phyloP scores from a whole-genome alignment of 2,888 invertebrate species.

The Melieria picta region DNA sequence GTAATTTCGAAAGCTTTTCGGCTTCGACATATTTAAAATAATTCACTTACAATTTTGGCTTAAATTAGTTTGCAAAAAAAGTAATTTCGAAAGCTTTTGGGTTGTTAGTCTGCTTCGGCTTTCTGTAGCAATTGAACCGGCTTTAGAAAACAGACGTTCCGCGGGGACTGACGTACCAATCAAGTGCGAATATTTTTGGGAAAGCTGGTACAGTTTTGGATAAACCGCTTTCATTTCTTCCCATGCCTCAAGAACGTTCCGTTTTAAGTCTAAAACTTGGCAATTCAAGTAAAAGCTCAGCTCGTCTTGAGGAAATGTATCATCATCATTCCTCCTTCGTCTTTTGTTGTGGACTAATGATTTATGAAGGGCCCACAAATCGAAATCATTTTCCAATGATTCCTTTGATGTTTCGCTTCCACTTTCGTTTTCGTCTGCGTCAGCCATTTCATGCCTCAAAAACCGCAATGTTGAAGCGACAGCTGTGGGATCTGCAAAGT shows the following conservation, averaged over 20 bases:
- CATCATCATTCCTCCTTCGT: not conserved
- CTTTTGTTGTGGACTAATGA: too few relatives aligned
- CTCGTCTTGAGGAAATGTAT: not conserved
- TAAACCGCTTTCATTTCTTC: slow-evolving; percentile 3
- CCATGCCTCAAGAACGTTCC: not conserved
- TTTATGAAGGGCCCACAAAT: too few relatives aligned
- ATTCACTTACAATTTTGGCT: too few relatives aligned
- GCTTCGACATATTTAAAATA: too few relatives aligned
- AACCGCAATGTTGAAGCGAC: not conserved
- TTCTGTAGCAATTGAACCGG: slow-evolving; percentile 15
- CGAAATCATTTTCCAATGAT: too few relatives aligned
- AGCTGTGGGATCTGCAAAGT: not conserved
- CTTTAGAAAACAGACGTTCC: slow-evolving; percentile 15
- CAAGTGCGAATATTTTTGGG: slow-evolving; percentile 6
- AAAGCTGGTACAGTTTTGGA: not conserved
- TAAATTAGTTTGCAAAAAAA: too few relatives aligned
- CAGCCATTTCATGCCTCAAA: not conserved
- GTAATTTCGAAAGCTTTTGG: too few relatives aligned
- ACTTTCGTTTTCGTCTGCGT: not conserved
- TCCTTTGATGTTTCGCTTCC: too few relatives aligned
- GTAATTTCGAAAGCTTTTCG: too few relatives aligned
- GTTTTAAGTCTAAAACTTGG: not conserved
- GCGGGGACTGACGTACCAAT: slow-evolving; percentile 9
- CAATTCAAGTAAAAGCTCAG: slow-evolving; percentile 1
- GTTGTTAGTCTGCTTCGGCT: not conserved